These are phyloP conservation scores for Athalia rosae DNA, from an alignment of 2,888 invertebrate genomes.

Conservation along the genomic window DNA sequence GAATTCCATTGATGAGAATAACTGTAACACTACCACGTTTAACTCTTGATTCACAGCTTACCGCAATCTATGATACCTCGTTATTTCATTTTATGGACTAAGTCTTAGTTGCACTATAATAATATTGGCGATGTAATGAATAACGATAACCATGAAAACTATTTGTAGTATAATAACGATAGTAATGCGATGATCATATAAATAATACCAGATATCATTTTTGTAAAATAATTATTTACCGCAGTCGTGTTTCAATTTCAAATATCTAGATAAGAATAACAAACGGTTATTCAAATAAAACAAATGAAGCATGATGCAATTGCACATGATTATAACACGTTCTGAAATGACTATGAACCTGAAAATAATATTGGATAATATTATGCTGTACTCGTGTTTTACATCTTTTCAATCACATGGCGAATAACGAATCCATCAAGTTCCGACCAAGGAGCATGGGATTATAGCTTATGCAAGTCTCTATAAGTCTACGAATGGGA, in stretches of 20 bases:
- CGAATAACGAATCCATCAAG: no score
- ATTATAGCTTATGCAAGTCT: no score
- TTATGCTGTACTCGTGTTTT: no score
- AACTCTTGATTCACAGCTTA: slow-evolving; percentile 44
- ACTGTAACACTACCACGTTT: background rate
- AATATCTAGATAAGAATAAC: slow-evolving; percentile 20
- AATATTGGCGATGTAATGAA: slow-evolving; percentile 31
- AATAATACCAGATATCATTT: slow-evolving; percentile 34
- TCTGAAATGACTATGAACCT: no score
- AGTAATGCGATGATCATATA: slow-evolving; percentile 35
- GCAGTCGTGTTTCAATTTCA: slow-evolving; percentile 32
- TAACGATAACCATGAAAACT: slow-evolving; percentile 22
- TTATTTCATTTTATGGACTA: slow-evolving; percentile 65
- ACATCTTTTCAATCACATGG: no score
- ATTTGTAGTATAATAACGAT: slow-evolving; percentile 6
- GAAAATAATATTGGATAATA: no score
- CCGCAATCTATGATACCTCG: slow-evolving; percentile 63
- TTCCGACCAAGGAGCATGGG: no score
- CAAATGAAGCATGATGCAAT: slow-evolving; percentile 7
- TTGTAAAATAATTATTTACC: slow-evolving; percentile 34
- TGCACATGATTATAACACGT: background rate
- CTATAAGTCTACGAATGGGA: no score
- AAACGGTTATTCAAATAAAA: slow-evolving; percentile 38
- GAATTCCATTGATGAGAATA: background rate
- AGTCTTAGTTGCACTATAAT: slow-evolving; percentile 58